These are phyloP conservation scores for Hydractinia symbiolongicarpus DNA, from an alignment of 30 jellyfish, hydroid and myxozoan species.

Conservation along the genomic window DNA sequence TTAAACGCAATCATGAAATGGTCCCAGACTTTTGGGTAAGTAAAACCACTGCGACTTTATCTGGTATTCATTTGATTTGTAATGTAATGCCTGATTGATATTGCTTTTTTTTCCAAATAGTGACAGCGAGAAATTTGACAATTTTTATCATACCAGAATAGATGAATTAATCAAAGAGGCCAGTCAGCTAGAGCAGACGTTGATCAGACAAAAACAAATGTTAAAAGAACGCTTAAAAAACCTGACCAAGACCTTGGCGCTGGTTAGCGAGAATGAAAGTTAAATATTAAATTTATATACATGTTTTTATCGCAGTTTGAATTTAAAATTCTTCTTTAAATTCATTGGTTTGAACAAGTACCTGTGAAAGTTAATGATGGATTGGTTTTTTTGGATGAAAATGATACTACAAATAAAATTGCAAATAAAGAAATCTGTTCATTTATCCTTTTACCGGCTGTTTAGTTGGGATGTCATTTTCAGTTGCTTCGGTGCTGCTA, in stretches of 20 bases:
- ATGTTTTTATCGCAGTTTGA: background rate
- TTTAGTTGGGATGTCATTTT: background rate
- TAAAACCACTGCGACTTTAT: background rate
- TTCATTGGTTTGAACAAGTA: background rate
- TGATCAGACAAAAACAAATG: slow-evolving; percentile 43
- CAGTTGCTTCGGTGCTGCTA: background rate
- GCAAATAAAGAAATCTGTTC: background rate
- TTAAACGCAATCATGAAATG: background rate
- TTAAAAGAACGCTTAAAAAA: slow-evolving; percentile 48
- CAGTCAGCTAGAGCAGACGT: slow-evolving; percentile 40
- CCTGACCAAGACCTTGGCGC: slow-evolving; percentile 37
- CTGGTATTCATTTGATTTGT: background rate
- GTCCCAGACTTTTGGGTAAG: background rate
- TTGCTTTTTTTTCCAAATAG: slow-evolving; percentile 1
- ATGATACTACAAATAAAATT: no score
- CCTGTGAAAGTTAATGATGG: background rate
- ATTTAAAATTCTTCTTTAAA: background rate
- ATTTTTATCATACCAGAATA: slow-evolving; percentile 56
- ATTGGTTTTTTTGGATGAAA: background rate
- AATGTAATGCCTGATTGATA: background rate
- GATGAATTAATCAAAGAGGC: slow-evolving; percentile 74
- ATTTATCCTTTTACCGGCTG: background rate
- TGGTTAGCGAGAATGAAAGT: slow-evolving; percentile 12
- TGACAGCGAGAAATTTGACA: slow-evolving; percentile 68
- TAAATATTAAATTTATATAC: background rate